A percentile compares a stretch with the other conserved stretches of the same genome.
Evolutionary conservation across 2,888 invertebrate species (phyloP).

Genomic region (Scaptomyza reducta): DNA sequence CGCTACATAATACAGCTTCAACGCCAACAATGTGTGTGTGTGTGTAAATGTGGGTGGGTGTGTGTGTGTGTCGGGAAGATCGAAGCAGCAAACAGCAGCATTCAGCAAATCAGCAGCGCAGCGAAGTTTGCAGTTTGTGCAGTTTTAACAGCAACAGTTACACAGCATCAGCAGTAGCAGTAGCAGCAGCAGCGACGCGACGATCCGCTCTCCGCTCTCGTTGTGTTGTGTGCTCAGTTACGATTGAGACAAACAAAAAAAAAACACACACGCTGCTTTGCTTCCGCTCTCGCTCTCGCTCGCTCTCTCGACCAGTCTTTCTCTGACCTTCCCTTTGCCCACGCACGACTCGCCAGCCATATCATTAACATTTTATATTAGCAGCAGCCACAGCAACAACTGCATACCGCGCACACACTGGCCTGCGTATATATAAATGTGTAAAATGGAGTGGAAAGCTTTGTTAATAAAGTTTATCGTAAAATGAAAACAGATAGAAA

Average conservation of each 20-base stretch:
- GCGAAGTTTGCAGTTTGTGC: constrained; percentile 42
- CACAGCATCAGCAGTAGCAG: constrained; percentile 43
- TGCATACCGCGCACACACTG: constrained; percentile 63
- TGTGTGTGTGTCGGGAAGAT: constrained; percentile 39
- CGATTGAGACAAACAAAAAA: constrained; percentile 3
- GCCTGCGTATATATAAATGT: constrained; percentile 81
- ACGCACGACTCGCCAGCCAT: constrained; percentile 53
- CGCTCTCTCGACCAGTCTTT: constrained; percentile 46
- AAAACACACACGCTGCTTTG: constrained; percentile 41
- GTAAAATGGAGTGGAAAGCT: constrained; percentile 74
- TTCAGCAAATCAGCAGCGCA: constrained; percentile 48
- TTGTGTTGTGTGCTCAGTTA: constrained; percentile 38
- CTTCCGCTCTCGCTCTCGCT: constrained; percentile 41
- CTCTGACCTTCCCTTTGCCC: constrained; percentile 50
- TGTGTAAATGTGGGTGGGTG: constrained; percentile 7
- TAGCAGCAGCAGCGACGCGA: constrained; percentile 48
- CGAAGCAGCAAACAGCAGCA: constrained; percentile 55
- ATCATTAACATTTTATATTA: constrained; percentile 55
- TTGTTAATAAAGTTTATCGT: constrained; percentile 68
- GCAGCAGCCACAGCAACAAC: constrained; percentile 62
- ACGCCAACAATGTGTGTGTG: constrained; percentile 31
- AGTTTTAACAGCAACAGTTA: constrained; percentile 48
- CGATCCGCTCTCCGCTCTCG: constrained; percentile 62
- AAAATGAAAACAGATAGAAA: constrained; percentile 53
- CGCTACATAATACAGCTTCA: constrained; percentile 37